A percentile compares a stretch with the other conserved stretches of the same genome.
These are phyloP conservation scores for human (Homo sapiens) DNA, from an alignment of 2,113 vertebrate genomes.

Conservation along the genomic window DNA sequence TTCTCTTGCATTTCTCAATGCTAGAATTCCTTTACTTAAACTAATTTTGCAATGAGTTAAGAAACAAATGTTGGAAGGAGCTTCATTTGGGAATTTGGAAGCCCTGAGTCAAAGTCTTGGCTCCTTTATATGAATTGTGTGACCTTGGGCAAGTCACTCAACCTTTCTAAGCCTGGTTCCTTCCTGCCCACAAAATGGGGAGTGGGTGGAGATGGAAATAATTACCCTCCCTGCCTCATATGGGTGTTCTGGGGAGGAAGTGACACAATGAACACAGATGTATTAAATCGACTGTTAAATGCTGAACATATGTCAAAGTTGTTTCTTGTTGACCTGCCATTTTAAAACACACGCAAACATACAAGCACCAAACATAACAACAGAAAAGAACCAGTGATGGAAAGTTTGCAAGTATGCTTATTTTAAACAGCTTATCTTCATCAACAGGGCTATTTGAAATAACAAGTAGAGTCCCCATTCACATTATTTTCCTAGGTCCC, in stretches of 20 bases:
- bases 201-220: not conserved
- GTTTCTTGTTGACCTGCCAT: slow-evolving; percentile 8
- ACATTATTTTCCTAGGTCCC: not conserved
- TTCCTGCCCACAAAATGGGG: not conserved
- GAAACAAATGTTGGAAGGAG: not conserved
- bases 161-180: not conserved
- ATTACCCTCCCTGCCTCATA: not conserved
- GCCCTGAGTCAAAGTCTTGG: not conserved
- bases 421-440: not conserved
- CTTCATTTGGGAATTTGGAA: not conserved
- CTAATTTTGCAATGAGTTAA: not conserved
- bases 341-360: not conserved
- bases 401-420: not conserved
- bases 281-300: not conserved
- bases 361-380: not conserved
- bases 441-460: not conserved
- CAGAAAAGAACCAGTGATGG: not conserved
- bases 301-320: not conserved
- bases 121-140: not conserved
- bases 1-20: not conserved
- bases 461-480: not conserved
- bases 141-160: not conserved
- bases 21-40: not conserved
- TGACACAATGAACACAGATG: not conserved
- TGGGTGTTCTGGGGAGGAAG: not conserved